These are phyloP conservation scores for Cirrhinus mrigala DNA, from an alignment of 2,797 vertebrate species.

Conservation along the genomic window DNA sequence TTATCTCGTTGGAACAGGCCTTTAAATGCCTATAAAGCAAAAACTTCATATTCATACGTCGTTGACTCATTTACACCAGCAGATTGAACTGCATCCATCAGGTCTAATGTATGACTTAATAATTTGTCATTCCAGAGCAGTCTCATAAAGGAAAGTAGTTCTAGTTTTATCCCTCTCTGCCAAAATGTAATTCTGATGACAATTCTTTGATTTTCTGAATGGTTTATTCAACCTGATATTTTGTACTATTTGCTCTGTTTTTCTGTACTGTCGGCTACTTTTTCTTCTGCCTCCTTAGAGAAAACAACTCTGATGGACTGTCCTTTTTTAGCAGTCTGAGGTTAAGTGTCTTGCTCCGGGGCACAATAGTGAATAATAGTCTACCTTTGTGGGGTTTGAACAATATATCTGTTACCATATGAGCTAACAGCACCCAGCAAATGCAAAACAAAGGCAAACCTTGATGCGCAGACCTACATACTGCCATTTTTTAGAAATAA, in stretches of 20 bases:
- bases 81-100: background rate
- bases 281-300: background rate
- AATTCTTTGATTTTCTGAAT: background rate
- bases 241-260: background rate
- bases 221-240: background rate
- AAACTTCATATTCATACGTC: background rate
- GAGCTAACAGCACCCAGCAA: background rate
- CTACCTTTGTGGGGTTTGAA: background rate
- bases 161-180: background rate
- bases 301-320: background rate
- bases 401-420: too few species aligned
- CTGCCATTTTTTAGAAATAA: background rate
- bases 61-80: background rate
- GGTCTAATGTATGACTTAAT: background rate
- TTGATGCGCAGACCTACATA: background rate
- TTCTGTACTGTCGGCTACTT: background rate
- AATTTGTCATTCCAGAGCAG: background rate
- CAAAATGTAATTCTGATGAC: background rate
- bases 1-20: slow-evolving; percentile 7
- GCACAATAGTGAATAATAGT: background rate
- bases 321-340: background rate
- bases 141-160: background rate
- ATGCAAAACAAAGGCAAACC: background rate
- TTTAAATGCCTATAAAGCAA: slow-evolving; percentile 7
- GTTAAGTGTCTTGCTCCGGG: slow-evolving; percentile 1